Base-by-base conservation (phyloP, 2,888 invertebrate genomes). In the Carabus problematicus region DNA sequence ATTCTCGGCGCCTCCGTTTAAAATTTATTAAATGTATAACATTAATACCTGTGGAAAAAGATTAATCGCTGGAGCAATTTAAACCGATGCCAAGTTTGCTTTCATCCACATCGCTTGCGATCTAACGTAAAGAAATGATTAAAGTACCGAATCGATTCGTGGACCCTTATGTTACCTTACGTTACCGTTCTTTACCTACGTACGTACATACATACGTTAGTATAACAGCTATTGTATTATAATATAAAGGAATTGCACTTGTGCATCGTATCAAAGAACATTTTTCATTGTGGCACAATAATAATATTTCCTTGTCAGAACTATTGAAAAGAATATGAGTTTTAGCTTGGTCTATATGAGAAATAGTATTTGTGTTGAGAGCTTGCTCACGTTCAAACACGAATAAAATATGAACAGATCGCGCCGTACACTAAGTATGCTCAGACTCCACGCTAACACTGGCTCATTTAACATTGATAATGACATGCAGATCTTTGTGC, bases 11-110 rank as follows among this genome's bases (percentile, higher is more conserved):
- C 54, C 8, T 12, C 40, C n/a, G 39, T 47, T n/a, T 43, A 56
- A 54, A 64, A 64, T 64, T 49, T 59, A 66, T 66, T 49, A 66
- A 66, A 66, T 52, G 40, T 66, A 59, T 59, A 64, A 64, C 56
- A 64, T 64, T 64, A 64, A 56, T 64, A 64, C 56, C 64, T 64
- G 64, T n/a, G 19, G n/a, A 56, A 63, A 49, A 56, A 64, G 64
- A 64, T 64, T 64, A 64, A 64, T 64, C 64, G 45, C 47, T 39
- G 12, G 41, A 49, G 41, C 52, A 49, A 63, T 63, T 42, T 63
- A 52, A 63, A 54, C 18, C 42, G 45, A 58, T 58, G 45, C 55
- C 56, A 52, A 52, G 62, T 39, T 42, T 64, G 19, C 64, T 41
- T 64, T 64, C 54, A 64, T 64, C 64, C 64, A 55, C 64, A 54